Base-by-base conservation (phyloP, 2,113 vertebrate species). In the Gallinago paraguaiae region DNA sequence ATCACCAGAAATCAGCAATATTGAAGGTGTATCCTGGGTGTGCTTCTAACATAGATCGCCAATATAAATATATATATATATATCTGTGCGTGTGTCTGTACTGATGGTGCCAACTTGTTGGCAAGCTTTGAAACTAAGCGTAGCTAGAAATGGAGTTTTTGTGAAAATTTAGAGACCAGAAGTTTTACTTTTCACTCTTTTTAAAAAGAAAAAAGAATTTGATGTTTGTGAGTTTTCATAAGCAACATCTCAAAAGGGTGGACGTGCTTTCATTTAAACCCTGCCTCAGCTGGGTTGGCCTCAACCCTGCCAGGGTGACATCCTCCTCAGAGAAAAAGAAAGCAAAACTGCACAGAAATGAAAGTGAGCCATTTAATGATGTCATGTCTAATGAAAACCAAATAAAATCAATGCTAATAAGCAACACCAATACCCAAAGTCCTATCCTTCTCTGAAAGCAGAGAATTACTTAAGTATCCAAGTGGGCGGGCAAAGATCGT, bases 1-100 rank as follows among this genome's bases (percentile, higher is more conserved):
- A 50, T 56, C 50, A 72, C 75, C 48, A 82, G 67, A 93, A 96
- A 94, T 85, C 20, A 69, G 67, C 28, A 54, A 65, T 71, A 61
- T 28, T 48, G 57, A 82, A 61, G 31, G 19, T 57, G 45, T 51
- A 28, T 63, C 35, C 61, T 84, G n/a, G 10, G 27, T 53, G 53
- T 72, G 33, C 28, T 68, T 78, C 64, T 87, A 89, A 82, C 10
- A 41, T 0, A 68, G 61, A 75, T 41, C 23, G 37, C 28, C 51
- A 39, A 81, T 41, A 37, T 0, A 20, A 19, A 19, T 0, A 20
- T 16, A 19, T 8, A 54, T 25, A 7, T 19, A 16, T 10, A 54
- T 25, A 7, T 2, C 0, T 20, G 45, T 46, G 45, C 9, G 0
- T 17, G 9, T 54, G 20, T 41, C 64, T 70, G 37, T 70, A 71